Conservation (phyloP, 1,140 invertebrate genomes). For the Luehdorfia chinensis region DNA sequence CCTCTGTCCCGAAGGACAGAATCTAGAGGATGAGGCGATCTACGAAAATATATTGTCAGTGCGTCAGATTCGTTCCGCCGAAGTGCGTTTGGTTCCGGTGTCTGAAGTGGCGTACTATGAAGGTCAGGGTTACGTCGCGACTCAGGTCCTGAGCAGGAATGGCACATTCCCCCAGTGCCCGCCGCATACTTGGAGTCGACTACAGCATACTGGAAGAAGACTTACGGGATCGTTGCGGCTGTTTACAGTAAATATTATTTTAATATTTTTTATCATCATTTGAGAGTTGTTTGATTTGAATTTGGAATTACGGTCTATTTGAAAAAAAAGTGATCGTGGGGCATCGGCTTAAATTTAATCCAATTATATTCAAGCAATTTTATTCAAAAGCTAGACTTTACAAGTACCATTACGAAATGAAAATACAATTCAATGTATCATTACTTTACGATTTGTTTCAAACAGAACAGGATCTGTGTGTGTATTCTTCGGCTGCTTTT, state of each 20-base stretch:
- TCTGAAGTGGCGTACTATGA: slow-evolving; percentile 67
- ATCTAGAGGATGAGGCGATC: slow-evolving; percentile 71
- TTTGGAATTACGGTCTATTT: too few relatives aligned
- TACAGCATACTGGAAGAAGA: slow-evolving; percentile 51
- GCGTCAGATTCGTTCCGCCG: slow-evolving; percentile 70
- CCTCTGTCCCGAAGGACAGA: slow-evolving; percentile 72
- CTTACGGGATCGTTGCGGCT: slow-evolving; percentile 55
- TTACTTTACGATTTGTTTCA: slow-evolving; percentile 41
- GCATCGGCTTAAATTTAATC: too few relatives aligned
- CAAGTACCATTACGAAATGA: too few relatives aligned
- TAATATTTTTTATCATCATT: slow-evolving; percentile 5
- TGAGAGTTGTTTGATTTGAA: not conserved
- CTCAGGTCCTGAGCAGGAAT: slow-evolving; percentile 66
- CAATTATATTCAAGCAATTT: too few relatives aligned
- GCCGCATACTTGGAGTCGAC: slow-evolving; percentile 58
- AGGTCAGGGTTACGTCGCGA: slow-evolving; percentile 69
- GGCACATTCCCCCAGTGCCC: slow-evolving; percentile 74
- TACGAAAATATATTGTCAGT: slow-evolving; percentile 72
- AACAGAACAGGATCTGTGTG: slow-evolving; percentile 53
- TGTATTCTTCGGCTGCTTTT: slow-evolving; percentile 52
- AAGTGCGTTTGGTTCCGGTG: slow-evolving; percentile 71
- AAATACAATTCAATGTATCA: too few relatives aligned
- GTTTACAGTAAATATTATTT: slow-evolving; percentile 61
- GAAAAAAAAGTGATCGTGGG: too few relatives aligned
- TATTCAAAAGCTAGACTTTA: too few relatives aligned